Evolutionary conservation across 2,113 vertebrate species (phyloP).

Genomic region (Pachyramphus minor): DNA sequence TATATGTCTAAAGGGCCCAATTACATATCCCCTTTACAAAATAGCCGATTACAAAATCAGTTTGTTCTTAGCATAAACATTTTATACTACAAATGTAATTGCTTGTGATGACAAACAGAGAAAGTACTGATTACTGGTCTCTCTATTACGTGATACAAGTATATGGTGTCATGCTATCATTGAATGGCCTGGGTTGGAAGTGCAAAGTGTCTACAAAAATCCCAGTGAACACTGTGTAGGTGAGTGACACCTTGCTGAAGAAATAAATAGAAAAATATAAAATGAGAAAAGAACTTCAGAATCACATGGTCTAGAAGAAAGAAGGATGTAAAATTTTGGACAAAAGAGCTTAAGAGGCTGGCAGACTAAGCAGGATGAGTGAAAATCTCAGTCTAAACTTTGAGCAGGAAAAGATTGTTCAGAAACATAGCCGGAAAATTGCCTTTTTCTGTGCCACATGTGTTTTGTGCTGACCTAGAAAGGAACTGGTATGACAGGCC

Average conservation of each 20-base stretch:
- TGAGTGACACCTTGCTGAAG: neutral
- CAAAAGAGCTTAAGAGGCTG: neutral
- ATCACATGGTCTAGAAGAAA: neutral
- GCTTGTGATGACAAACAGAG: too few species aligned
- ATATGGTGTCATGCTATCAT: neutral
- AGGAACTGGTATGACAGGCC: neutral
- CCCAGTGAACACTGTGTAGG: neutral
- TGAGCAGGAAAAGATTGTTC: neutral
- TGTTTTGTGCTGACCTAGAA: neutral
- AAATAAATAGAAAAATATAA: neutral
- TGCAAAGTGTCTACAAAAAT: neutral
- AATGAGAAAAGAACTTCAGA: neutral
- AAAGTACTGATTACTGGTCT: neutral
- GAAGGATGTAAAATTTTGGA: neutral
- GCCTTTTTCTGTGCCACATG: neutral
- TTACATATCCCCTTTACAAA: neutral
- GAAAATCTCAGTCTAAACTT: neutral
- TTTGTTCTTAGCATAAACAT: neutral
- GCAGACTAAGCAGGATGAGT: neutral
- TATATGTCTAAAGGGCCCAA: neutral
- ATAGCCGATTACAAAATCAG: neutral
- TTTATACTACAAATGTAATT: neutral
- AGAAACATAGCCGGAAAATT: neutral
- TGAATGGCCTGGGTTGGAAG: neutral
- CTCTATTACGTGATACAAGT: neutral